phyloP scores from a whole-genome alignment of 2,888 invertebrate genomes.

The Calliscelio sp. region DNA sequence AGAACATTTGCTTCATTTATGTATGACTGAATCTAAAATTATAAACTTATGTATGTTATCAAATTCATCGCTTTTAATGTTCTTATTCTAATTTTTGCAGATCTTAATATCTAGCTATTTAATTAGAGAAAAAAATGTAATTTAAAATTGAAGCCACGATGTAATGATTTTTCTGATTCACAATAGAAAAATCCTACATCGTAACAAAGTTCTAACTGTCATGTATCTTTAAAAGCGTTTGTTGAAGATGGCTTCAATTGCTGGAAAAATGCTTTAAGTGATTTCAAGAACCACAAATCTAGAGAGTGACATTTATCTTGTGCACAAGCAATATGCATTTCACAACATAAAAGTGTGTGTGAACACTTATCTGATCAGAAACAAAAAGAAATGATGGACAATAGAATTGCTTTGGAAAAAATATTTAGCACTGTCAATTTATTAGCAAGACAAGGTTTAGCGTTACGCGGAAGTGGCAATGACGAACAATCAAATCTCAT shows the following conservation, averaged over 20 bases:
- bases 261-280: constrained; percentile 62
- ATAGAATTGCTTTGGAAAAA: constrained; percentile 50
- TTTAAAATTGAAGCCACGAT: no score
- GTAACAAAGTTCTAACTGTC: constrained; percentile 4
- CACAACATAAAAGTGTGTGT: constrained; percentile 32
- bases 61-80: no score
- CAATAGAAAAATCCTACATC: no score
- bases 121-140: no score
- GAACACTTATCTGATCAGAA: constrained; percentile 39
- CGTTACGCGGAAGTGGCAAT: constrained; percentile 45
- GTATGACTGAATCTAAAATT: no score
- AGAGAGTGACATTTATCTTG: constrained; percentile 47
- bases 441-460: constrained; percentile 57
- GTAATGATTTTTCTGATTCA: no score
- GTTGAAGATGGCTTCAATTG: constrained; percentile 56
- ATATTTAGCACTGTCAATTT: constrained; percentile 49
- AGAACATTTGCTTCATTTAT: no score
- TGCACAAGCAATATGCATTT: constrained; percentile 38
- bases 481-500: constrained; percentile 66
- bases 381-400: constrained; percentile 57
- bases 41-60: no score
- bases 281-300: constrained; percentile 53
- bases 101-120: no score
- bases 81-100: no score
- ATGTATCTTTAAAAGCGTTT: constrained; percentile 49